These are phyloP conservation scores for Psilopsiagon aurifrons DNA, from an alignment of 2,113 vertebrate genomes.

Conservation along the genomic window DNA sequence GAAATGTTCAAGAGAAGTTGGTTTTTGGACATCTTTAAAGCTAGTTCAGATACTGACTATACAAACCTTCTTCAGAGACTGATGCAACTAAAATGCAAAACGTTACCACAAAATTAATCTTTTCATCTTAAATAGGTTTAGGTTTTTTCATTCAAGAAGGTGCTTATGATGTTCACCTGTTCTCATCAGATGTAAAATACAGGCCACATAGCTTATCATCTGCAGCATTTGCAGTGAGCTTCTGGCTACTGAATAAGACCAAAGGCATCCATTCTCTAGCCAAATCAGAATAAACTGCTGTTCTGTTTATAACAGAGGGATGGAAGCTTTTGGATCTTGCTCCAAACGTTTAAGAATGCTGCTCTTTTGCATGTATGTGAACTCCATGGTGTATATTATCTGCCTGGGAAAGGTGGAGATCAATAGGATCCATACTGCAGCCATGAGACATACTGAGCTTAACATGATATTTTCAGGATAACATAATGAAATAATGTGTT, in stretches of 20 bases:
- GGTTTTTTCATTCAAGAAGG: background rate
- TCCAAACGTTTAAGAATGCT: background rate
- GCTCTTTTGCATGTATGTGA: background rate
- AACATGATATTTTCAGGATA: constrained; percentile 53
- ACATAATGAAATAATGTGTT: constrained; percentile 38
- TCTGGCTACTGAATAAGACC: background rate
- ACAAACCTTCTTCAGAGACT: background rate
- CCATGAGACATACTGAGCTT: constrained; percentile 18
- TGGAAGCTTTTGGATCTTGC: background rate
- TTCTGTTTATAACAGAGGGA: background rate
- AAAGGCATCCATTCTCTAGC: background rate
- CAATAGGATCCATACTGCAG: constrained; percentile 28
- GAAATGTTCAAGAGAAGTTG: background rate
- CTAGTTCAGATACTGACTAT: background rate
- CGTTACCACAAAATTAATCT: background rate
- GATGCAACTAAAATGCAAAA: background rate
- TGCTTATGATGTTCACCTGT: background rate
- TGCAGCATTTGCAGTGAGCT: background rate
- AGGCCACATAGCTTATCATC: background rate
- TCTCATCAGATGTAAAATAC: background rate
- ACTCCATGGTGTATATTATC: background rate
- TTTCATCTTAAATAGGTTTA: background rate
- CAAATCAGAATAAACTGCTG: background rate
- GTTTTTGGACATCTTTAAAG: background rate
- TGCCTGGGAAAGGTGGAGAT: constrained; percentile 34